Conservation (phyloP, 2,113 vertebrate species). For the Herpailurus yagouaroundi region DNA sequence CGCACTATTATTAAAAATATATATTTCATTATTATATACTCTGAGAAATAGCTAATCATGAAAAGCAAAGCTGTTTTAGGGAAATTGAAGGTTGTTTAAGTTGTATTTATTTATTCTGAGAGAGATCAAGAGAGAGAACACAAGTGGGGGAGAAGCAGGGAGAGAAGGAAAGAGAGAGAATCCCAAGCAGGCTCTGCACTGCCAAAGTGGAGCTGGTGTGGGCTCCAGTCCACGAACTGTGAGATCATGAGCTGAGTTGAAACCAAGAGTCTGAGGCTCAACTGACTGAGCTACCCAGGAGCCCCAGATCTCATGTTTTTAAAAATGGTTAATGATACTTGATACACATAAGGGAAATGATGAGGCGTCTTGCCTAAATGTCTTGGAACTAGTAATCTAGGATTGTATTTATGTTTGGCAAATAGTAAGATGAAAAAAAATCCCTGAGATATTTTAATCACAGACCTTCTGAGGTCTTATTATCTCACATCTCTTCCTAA, state of each 20-base stretch:
- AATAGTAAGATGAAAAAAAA: background rate
- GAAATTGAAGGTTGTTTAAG: background rate
- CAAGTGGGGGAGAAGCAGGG: too few relatives aligned
- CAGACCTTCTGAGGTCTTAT: background rate
- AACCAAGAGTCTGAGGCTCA: too few relatives aligned
- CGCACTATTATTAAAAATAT: background rate
- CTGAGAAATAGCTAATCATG: background rate
- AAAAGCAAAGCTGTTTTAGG: constrained; percentile 27
- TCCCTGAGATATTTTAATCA: background rate
- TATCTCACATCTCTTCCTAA: background rate
- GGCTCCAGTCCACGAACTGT: too few relatives aligned
- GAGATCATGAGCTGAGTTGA: too few relatives aligned
- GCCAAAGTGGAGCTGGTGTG: too few relatives aligned
- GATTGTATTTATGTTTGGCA: background rate
- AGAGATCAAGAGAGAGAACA: too few relatives aligned
- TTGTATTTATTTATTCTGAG: too few relatives aligned
- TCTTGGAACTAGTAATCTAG: background rate
- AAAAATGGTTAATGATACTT: background rate
- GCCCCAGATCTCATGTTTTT: background rate
- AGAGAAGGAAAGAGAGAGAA: too few relatives aligned
- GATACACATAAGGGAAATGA: background rate
- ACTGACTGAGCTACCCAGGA: too few relatives aligned
- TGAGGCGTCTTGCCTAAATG: background rate
- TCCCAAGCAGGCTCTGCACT: too few relatives aligned
- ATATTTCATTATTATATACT: background rate